phyloP scores from a whole-genome alignment of 1,140 invertebrate genomes.

The Triops longicaudatus region DNA sequence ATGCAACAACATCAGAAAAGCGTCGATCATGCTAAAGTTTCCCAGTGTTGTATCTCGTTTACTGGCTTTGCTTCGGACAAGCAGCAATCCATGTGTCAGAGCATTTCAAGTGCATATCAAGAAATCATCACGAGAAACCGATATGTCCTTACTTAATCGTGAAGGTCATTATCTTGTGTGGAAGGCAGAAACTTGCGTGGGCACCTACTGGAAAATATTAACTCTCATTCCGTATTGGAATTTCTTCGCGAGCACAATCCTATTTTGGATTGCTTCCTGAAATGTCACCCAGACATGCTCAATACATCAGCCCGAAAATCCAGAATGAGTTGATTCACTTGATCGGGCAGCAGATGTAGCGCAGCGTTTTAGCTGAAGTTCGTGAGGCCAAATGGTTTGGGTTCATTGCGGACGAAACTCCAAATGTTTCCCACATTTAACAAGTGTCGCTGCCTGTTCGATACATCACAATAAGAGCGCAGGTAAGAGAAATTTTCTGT shows the following conservation, averaged over 20 bases:
- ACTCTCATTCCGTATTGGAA: neutral
- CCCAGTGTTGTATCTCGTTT: neutral
- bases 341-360: neutral
- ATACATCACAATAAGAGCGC: neutral
- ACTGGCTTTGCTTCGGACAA: neutral
- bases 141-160: neutral
- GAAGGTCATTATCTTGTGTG: neutral
- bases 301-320: slow-evolving; percentile 7
- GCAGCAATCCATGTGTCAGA: neutral
- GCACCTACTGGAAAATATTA: neutral
- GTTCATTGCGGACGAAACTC: neutral
- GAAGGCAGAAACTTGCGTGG: neutral
- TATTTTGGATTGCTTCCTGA: neutral
- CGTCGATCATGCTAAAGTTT: neutral
- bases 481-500: neutral
- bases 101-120: slow-evolving; percentile 2
- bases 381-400: slow-evolving; percentile 6
- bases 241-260: neutral
- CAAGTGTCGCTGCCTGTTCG: neutral
- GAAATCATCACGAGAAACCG: neutral
- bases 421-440: neutral
- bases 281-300: neutral
- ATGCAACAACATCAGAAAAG: slow-evolving; percentile 3
- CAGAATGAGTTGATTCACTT: neutral
- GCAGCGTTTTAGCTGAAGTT: neutral